Conservation (phyloP, 1,140 invertebrate genomes). For the Palaemon carinicauda region DNA sequence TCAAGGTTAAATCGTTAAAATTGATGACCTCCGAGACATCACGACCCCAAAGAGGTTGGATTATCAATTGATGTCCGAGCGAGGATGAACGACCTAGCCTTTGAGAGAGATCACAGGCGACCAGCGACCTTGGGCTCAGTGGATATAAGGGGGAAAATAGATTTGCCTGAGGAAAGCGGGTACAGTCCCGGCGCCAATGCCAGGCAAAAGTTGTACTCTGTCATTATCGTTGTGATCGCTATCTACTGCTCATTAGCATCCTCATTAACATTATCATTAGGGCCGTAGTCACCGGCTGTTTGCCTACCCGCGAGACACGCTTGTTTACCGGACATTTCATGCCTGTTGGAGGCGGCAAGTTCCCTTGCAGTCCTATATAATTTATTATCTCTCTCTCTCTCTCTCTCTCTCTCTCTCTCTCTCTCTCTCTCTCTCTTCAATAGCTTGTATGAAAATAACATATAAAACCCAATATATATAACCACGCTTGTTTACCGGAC, state of each 20-base stretch:
- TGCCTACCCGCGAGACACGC: too few species aligned
- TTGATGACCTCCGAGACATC: background rate
- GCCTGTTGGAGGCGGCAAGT: too few species aligned
- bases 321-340: too few species aligned
- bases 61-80: background rate
- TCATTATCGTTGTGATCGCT: conserved; percentile 6
- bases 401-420: background rate
- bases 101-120: background rate
- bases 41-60: background rate
- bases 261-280: conserved; percentile 21
- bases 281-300: background rate
- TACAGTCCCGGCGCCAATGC: background rate
- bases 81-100: background rate
- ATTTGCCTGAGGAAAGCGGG: background rate
- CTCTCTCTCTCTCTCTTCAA: too few species aligned
- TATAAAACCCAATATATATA: too few species aligned
- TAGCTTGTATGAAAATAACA: too few species aligned
- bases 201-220: background rate
- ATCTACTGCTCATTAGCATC: background rate
- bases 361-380: background rate
- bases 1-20: background rate
- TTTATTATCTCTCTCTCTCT: background rate
- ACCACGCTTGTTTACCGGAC: too few species aligned
- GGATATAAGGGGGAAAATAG: background rate
- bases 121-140: too few species aligned